These are phyloP conservation scores for Scyliorhinus canicula DNA, from an alignment of 2,797 vertebrate genomes.

Conservation along the genomic window DNA sequence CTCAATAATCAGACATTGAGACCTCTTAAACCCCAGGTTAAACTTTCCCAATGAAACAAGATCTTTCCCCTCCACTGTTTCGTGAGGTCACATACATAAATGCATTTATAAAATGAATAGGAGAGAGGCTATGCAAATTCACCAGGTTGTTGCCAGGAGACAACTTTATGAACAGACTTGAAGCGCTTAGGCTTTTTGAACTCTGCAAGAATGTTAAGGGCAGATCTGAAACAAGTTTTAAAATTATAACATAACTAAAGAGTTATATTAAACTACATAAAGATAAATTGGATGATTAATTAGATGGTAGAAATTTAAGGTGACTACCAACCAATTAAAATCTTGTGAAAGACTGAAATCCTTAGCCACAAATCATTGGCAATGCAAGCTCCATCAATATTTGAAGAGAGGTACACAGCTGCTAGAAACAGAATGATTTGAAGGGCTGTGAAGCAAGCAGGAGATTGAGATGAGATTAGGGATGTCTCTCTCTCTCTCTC, in stretches of 20 bases:
- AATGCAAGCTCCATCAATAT: neutral
- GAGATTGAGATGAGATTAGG: neutral
- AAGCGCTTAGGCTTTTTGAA: neutral
- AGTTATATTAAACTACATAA: neutral
- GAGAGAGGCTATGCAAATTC: neutral
- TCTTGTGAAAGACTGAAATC: neutral
- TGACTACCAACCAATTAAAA: neutral
- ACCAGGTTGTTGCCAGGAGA: neutral
- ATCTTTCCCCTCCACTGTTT: neutral
- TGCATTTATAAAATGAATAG: neutral
- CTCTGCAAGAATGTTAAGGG: no score
- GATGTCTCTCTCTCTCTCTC: neutral
- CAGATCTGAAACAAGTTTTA: no score
- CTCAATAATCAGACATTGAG: neutral
- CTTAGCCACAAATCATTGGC: neutral
- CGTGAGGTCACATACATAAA: neutral
- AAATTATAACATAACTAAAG: no score
- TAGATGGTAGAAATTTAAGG: neutral
- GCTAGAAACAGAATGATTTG: neutral
- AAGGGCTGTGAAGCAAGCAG: neutral
- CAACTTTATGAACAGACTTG: neutral
- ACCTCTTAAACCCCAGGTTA: neutral
- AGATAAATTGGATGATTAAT: neutral
- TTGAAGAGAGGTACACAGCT: neutral
- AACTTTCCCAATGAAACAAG: neutral